Evolutionary conservation across 2,113 vertebrate genomes (phyloP), one percentile per base, ranked within the genome.

Genomic region (Fregata magnificens): DNA sequence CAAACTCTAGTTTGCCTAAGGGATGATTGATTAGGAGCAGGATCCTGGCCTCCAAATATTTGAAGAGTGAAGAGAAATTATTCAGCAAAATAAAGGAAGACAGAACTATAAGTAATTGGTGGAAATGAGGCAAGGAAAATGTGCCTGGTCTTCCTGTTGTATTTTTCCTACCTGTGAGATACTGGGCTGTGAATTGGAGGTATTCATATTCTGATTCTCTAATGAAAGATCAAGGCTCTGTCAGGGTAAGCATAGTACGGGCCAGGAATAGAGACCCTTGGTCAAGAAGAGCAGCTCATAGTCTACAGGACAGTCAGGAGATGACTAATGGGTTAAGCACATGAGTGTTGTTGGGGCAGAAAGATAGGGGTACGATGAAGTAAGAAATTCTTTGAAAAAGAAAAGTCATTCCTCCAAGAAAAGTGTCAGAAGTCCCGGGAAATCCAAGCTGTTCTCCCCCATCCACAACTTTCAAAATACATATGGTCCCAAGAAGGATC

Each of bases 1-100:
- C 58, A 82, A 93, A 91, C 96, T 82, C 66, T 66, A 88, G 89
- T 96, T 95, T 93, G 38, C 50, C 50, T 77, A 91, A 73, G 61
- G 84, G 42, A 61, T 91, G 88, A 92, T 85, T 61, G 90, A 96
- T 93, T 85, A 88, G 82, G 36, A 87, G 53, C 19, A 90, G 69
- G 58, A 91, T 89, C n/a, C 74, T 76, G 20, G 38, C 32, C 58
- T 95, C 49, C 78, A 93, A 66, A 80, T 93, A 85, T 87, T 72
- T 94, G 84, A 88, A 94, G 53, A 93, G 83, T 21, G 45, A 91
- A 76, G 29, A 82, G 20, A 85, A 87, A 85, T 76, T 65, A 82
- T 82, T 82, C 81, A 81, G 80, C 52, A 58, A 58, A 95, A 90
- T 77, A 93, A 82, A 88, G 32, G 62, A 79, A 85, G 61, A 81